These are phyloP conservation scores for Metridium senile DNA, from an alignment of 92 coral and sea anemone species.

Conservation along the genomic window DNA sequence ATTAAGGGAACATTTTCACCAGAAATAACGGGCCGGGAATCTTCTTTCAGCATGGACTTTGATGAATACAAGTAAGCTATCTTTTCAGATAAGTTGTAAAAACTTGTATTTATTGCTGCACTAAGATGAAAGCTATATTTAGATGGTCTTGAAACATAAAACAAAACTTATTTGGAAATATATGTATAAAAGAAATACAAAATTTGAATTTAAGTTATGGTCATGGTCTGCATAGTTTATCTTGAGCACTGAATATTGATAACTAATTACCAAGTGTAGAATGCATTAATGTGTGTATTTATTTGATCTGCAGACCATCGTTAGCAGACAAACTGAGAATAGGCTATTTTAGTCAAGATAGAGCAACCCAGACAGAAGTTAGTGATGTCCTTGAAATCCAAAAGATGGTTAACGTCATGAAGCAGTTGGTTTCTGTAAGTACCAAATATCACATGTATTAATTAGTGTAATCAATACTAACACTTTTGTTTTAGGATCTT, in stretches of 20 bases:
- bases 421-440: conserved; percentile 81
- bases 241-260: no score
- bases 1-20: conserved; percentile 46
- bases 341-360: conserved; percentile 93
- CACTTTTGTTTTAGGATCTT: conserved; percentile 59
- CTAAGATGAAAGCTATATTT: neutral
- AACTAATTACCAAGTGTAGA: no score
- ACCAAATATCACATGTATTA: neutral
- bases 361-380: conserved; percentile 81
- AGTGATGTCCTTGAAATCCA: conserved; percentile 78
- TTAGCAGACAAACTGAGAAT: conserved; percentile 84
- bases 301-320: conserved; percentile 66
- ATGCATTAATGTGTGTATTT: no score
- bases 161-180: no score
- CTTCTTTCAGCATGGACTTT: conserved; percentile 53
- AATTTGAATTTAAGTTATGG: no score
- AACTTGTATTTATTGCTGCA: neutral
- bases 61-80: conserved; percentile 68
- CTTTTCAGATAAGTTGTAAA: neutral
- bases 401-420: conserved; percentile 77
- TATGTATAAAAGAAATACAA: no score
- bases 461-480: neutral
- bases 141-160: no score
- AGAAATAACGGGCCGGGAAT: conserved; percentile 3
- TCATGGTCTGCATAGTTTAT: no score